A percentile compares a stretch with the other conserved stretches of the same genome.
phyloP scores from a whole-genome alignment of 2,113 vertebrate genomes.

The Phoxinus phoxinus region DNA sequence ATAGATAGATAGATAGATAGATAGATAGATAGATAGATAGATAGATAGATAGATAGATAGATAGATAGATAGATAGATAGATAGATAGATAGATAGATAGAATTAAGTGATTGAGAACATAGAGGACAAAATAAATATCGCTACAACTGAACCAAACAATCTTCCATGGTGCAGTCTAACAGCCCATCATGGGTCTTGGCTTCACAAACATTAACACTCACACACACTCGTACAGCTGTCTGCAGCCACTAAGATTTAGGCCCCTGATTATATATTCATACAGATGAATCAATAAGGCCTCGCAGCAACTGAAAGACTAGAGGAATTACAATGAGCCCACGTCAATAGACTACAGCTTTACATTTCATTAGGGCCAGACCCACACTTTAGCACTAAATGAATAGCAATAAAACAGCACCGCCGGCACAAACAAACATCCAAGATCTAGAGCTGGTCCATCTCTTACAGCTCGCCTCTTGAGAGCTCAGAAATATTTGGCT shows the following conservation, averaged over 20 bases:
- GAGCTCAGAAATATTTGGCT: neutral
- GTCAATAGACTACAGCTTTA: conserved; percentile 70
- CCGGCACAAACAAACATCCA: conserved; percentile 54
- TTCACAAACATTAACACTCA: conserved; percentile 21
- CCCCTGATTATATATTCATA: conserved; percentile 74
- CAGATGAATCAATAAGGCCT: conserved; percentile 72
- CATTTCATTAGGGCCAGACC: conserved; percentile 73
- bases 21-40: neutral
- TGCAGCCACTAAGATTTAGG: conserved; percentile 65
- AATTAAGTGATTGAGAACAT: neutral
- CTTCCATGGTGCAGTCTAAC: conserved; percentile 6
- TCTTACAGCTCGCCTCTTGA: conserved; percentile 32
- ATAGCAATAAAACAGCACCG: conserved; percentile 70
- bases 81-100: too few relatives aligned
- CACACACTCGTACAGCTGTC: conserved; percentile 40
- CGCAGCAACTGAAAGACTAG: conserved; percentile 59
- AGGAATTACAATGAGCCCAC: conserved; percentile 66
- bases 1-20: neutral
- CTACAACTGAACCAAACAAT: neutral
- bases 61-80: neutral
- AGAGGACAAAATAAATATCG: neutral
- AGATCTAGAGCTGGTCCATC: conserved; percentile 40
- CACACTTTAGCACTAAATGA: conserved; percentile 72
- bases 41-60: neutral
- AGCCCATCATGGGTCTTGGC: neutral